Percentiles rank a stretch among this genome's conserved stretches.
Evolutionary conservation across 2,113 vertebrate species (phyloP).

Genomic region (Eira barbara): DNA sequence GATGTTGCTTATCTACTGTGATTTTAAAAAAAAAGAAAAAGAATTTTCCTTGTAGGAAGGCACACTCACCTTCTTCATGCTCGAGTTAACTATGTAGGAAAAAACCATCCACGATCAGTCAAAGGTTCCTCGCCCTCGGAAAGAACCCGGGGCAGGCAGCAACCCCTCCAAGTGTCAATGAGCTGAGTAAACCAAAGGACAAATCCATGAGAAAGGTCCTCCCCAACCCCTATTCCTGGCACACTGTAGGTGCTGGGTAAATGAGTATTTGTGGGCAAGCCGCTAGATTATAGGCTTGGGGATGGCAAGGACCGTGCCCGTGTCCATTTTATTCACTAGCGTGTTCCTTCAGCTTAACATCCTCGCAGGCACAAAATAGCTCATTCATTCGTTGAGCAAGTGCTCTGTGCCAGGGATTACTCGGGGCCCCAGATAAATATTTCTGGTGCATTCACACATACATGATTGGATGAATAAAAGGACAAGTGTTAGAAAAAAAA

Average conservation of each 20-base stretch:
- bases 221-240: background rate
- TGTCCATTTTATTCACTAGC: background rate
- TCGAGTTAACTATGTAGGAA: background rate
- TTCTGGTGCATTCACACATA: background rate
- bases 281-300: background rate
- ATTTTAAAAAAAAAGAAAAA: no score
- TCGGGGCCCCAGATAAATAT: background rate
- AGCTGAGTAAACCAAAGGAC: background rate
- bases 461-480: background rate
- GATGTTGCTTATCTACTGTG: background rate
- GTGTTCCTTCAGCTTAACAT: background rate
- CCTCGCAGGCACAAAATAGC: rapidly evolving
- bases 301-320: rapidly evolving
- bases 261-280: background rate
- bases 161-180: rapidly evolving
- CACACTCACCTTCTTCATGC: background rate
- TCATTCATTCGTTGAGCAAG: background rate
- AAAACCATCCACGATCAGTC: background rate
- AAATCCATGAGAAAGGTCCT: background rate
- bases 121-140: background rate
- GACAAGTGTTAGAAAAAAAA: background rate
- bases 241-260: background rate
- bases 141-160: background rate
- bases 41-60: background rate
- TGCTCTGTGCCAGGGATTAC: background rate